These are phyloP conservation scores for Cricetomys ansorgei DNA, from an alignment of 2,113 vertebrate species.

Conservation along the genomic window DNA sequence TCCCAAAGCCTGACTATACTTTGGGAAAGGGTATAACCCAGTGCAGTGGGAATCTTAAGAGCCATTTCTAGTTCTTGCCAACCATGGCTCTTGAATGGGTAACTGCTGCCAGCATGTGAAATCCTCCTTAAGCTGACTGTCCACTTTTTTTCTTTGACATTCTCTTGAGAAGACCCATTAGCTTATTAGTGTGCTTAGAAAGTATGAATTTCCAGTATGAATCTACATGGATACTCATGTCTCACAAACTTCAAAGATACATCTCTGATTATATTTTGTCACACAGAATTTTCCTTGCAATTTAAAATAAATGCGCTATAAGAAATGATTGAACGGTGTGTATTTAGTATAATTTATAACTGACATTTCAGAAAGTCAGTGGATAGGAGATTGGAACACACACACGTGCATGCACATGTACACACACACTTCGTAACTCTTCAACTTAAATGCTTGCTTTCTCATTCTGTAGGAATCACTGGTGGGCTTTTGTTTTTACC, in stretches of 20 bases:
- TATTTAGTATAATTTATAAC: background rate
- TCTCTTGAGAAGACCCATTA: background rate
- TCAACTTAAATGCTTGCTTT: slow-evolving; percentile 31
- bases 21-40: background rate
- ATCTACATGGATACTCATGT: background rate
- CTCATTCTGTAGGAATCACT: slow-evolving; percentile 31
- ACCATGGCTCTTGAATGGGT: background rate
- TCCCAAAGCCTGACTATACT: background rate
- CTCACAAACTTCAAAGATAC: background rate
- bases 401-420: background rate
- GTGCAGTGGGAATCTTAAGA: background rate
- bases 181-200: background rate
- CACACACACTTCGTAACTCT: background rate
- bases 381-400: background rate
- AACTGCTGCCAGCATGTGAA: background rate
- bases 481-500: slow-evolving; percentile 59
- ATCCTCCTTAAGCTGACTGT: background rate
- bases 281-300: background rate
- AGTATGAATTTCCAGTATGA: slow-evolving; percentile 12
- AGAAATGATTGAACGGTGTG: slow-evolving; percentile 20
- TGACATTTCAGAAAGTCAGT: slow-evolving; percentile 55
- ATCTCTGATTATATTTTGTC: slow-evolving; percentile 39
- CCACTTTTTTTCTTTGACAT: background rate
- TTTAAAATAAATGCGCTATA: slow-evolving; percentile 49
- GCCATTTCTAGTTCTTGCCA: background rate